Evolutionary conservation across 2,113 vertebrate genomes (phyloP).

Genomic region (Apus apus): DNA sequence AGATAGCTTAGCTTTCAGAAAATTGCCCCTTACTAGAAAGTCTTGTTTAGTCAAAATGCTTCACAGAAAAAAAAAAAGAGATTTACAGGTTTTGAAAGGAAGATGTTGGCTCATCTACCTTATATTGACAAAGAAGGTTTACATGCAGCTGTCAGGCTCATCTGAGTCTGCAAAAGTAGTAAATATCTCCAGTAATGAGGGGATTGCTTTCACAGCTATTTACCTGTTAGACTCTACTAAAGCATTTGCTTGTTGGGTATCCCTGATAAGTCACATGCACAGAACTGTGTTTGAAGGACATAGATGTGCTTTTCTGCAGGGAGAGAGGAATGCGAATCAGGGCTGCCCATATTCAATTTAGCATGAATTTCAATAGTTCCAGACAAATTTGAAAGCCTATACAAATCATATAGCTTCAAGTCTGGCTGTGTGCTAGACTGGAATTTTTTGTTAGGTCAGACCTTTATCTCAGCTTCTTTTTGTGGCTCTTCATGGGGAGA

Average conservation of each 20-base stretch:
- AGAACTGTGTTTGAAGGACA: neutral
- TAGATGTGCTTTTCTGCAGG: neutral
- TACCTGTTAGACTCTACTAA: neutral
- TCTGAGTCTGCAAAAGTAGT: neutral
- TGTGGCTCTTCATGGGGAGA: constrained; percentile 64
- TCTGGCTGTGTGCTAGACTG: constrained; percentile 40
- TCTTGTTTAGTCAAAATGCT: neutral
- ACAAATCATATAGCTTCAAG: constrained; percentile 37
- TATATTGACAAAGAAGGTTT: neutral
- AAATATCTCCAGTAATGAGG: neutral
- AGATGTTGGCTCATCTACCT: neutral
- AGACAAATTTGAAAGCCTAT: constrained; percentile 40
- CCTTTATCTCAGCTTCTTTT: constrained; percentile 63
- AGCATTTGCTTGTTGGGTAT: neutral
- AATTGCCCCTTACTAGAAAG: neutral
- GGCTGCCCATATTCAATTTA: constrained; percentile 31
- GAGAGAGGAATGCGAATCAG: neutral
- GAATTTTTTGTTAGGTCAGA: constrained; percentile 55
- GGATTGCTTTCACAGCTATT: neutral
- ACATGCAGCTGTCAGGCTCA: neutral
- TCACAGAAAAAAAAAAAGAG: neutral
- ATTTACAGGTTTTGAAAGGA: neutral
- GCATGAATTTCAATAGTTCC: constrained; percentile 37
- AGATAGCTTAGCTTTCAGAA: neutral
- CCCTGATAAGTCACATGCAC: neutral